Base-by-base conservation (phyloP, 2,888 invertebrate genomes). In the Pseudoips prasinana region DNA sequence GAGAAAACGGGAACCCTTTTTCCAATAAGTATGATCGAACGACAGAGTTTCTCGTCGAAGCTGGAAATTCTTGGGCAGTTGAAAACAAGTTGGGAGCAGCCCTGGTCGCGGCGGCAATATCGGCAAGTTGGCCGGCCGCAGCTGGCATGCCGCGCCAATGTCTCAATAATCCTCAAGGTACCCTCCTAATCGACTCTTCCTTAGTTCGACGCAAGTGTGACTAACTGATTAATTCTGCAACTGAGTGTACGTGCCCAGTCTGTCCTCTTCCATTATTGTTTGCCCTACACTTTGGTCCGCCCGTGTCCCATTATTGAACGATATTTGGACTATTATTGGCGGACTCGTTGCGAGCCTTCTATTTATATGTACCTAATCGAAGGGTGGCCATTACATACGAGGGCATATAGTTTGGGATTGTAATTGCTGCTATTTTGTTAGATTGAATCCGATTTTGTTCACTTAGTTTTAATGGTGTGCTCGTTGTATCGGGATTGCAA, bases 101-200 rank as follows among this genome's bases (percentile, higher is more conserved):
- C 63, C 65, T 68, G 74, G 71, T 66, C 69, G 67, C 68, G 58
- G 51, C 67, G 65, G 79, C 79, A 85, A 86, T 87, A 86, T 85
- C 79, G 75, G 70, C 74, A 74, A 84, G 73, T 82, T 79, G 59
- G 60, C 61, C 61, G 75, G 79, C 76, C 85, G 68, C 87, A 87
- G 84, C 81, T 87, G 87, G 82, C 76, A 70, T 67, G 64, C 65
- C 73, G 71, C 68, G 71, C 68, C 80, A 70, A 88, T 81, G 87
- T 86, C 87, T 88, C 87, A 87, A 88, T 88, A 88, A 86, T 83
- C 78, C 74, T 75, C 74, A 79, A 86, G 86, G 83, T 83, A 73
- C 82, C 83, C 78, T 77, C 77, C 84, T 86, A 87, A 88, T 87
- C 87, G 86, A 85, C 82, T 88, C 83, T 75, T 83, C 85, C 83